Percentiles rank a stretch among this genome's conserved stretches.
Evolutionary conservation across 1,140 invertebrate genomes (phyloP).

Genomic region (Drosophila sucinea): DNA sequence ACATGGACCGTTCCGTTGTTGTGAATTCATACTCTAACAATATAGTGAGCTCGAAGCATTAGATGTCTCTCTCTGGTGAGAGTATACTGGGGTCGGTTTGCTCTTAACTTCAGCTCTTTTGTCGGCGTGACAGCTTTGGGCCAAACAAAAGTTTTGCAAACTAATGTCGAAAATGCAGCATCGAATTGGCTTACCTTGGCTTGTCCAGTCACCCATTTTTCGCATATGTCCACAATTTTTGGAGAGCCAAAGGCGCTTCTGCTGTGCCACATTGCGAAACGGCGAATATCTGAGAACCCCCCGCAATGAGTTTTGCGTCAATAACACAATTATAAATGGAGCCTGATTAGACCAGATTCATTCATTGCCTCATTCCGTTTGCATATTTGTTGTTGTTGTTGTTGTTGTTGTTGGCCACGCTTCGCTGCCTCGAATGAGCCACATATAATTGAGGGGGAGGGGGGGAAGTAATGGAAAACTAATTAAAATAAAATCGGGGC

Average conservation of each 20-base stretch:
- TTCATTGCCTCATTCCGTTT: constrained; percentile 5
- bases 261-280: constrained; percentile 67
- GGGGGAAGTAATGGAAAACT: constrained; percentile 55
- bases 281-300: constrained; percentile 48
- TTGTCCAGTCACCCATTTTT: constrained; percentile 3
- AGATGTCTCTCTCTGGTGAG: neutral
- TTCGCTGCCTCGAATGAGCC: constrained; percentile 44
- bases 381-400: constrained; percentile 49
- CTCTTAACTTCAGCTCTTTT: constrained; percentile 26
- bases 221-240: constrained; percentile 62
- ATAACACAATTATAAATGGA: constrained; percentile 74
- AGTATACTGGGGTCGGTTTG: constrained; percentile 10
- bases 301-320: constrained; percentile 49
- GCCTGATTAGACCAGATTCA: constrained; percentile 69
- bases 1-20: constrained; percentile 43
- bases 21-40: constrained; percentile 10
- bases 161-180: constrained; percentile 71
- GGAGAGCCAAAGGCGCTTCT: constrained; percentile 58
- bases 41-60: neutral
- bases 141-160: constrained; percentile 56
- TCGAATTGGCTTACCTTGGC: constrained; percentile 46
- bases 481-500: constrained; percentile 74
- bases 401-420: constrained; percentile 48
- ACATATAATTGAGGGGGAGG: constrained; percentile 33
- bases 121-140: constrained; percentile 72